These are phyloP conservation scores for Regulus satrapa DNA, from an alignment of 2,113 vertebrate species.

Conservation along the genomic window DNA sequence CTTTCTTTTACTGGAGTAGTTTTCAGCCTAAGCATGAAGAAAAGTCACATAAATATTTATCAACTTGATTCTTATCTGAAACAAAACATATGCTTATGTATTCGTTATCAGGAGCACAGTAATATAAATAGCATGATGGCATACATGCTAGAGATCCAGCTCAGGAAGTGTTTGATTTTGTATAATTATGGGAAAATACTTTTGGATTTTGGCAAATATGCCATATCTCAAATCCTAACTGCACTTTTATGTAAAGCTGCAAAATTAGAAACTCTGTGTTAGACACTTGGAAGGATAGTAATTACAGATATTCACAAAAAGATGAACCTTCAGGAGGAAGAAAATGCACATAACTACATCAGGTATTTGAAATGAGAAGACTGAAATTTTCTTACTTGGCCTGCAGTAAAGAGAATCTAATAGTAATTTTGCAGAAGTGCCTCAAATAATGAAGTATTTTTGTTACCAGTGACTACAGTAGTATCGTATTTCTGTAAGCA, in stretches of 20 bases:
- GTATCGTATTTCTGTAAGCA: neutral
- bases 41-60: conserved; percentile 1
- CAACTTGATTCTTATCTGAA: neutral
- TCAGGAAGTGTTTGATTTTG: neutral
- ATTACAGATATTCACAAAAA: neutral
- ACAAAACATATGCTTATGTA: neutral
- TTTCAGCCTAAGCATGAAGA: neutral
- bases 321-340: conserved; percentile 7
- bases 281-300: neutral
- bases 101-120: neutral
- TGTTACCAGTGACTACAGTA: neutral
- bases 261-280: neutral
- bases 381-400: neutral
- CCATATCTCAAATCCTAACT: neutral
- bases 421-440: neutral
- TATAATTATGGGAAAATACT: neutral
- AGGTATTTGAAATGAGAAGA: conserved; percentile 16
- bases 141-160: neutral
- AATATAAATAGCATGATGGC: neutral
- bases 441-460: neutral
- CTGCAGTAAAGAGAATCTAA: neutral
- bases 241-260: neutral
- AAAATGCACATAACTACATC: neutral
- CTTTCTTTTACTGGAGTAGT: neutral
- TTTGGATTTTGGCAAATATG: neutral